phyloP scores from a whole-genome alignment of 2,113 vertebrate species.

The Salvelinus namaycush region DNA sequence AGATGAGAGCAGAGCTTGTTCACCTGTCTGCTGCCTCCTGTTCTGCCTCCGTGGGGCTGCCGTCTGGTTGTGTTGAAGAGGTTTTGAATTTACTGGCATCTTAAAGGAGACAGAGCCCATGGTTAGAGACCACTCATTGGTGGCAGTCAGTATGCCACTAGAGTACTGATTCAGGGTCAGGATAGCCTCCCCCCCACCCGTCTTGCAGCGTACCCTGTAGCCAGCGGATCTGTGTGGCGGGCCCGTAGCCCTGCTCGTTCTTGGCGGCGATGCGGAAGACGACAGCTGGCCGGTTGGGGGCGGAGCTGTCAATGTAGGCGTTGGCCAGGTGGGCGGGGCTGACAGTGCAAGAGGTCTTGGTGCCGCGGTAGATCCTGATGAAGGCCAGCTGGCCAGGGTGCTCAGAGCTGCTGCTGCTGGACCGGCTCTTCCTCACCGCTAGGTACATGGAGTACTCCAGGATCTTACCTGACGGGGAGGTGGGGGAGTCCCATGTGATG shows the following conservation, averaged over 20 bases:
- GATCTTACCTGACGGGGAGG: conserved; percentile 91
- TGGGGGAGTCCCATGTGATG: conserved; percentile 96
- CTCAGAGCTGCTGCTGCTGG: conserved; percentile 72
- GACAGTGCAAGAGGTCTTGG: conserved; percentile 87
- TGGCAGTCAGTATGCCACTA: neutral
- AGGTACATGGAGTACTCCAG: conserved; percentile 95
- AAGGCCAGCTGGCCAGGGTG: conserved; percentile 86
- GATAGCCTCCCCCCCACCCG: neutral
- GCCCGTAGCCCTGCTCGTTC: conserved; percentile 96
- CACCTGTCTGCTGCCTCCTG: conserved; percentile 65
- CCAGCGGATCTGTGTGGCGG: conserved; percentile 97
- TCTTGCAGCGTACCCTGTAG: conserved; percentile 83
- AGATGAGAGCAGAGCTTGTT: neutral
- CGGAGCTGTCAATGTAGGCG: conserved; percentile 90
- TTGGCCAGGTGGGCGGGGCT: conserved; percentile 86
- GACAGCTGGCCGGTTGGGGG: conserved; percentile 84
- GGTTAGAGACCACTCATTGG: neutral
- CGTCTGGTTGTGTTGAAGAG: conserved; percentile 40
- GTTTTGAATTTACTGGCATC: conserved; percentile 59
- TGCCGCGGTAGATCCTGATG: conserved; percentile 94
- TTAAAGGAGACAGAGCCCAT: conserved; percentile 27
- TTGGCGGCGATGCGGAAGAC: conserved; percentile 97
- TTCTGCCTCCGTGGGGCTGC: conserved; percentile 40
- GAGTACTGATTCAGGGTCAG: neutral
- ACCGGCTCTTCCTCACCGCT: conserved; percentile 86